Conservation (phyloP, 1,140 invertebrate genomes). For the Psix sp. region DNA sequence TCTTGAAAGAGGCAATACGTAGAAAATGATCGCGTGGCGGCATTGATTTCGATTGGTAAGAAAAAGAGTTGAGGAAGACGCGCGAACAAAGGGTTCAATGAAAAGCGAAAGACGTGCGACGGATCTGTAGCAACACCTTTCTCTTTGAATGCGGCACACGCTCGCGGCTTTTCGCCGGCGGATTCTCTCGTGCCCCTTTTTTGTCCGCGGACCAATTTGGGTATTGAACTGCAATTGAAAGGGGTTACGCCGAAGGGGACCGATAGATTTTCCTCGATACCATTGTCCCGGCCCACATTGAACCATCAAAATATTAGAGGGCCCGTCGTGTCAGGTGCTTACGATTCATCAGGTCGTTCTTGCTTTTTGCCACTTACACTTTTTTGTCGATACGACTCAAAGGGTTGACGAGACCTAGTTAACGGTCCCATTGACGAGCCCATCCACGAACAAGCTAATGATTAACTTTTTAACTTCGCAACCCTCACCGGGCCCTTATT, state of each 20-base stretch:
- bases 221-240: constrained; percentile 73
- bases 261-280: constrained; percentile 67
- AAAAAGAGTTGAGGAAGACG: constrained; percentile 36
- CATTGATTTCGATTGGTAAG: constrained; percentile 55
- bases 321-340: constrained; percentile 48
- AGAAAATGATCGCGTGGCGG: constrained; percentile 59
- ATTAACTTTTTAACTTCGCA: constrained; percentile 58
- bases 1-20: constrained; percentile 10
- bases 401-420: constrained; percentile 57
- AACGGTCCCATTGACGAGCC: constrained; percentile 51
- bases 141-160: constrained; percentile 54
- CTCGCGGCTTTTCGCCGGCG: constrained; percentile 55
- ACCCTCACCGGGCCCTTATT: too few species aligned
- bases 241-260: constrained; percentile 36
- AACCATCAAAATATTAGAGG: constrained; percentile 74
- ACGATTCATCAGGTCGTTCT: constrained; percentile 37
- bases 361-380: constrained; percentile 3
- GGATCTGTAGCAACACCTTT: constrained; percentile 73
- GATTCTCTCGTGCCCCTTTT: constrained; percentile 25
- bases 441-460: constrained; percentile 37
- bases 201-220: constrained; percentile 71
- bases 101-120: constrained; percentile 61
- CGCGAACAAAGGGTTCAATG: constrained; percentile 42
- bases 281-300: constrained; percentile 69
- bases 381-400: constrained; percentile 21